phyloP scores from a whole-genome alignment of 2,797 vertebrate genomes.

The Eleutherodactylus coqui region DNA sequence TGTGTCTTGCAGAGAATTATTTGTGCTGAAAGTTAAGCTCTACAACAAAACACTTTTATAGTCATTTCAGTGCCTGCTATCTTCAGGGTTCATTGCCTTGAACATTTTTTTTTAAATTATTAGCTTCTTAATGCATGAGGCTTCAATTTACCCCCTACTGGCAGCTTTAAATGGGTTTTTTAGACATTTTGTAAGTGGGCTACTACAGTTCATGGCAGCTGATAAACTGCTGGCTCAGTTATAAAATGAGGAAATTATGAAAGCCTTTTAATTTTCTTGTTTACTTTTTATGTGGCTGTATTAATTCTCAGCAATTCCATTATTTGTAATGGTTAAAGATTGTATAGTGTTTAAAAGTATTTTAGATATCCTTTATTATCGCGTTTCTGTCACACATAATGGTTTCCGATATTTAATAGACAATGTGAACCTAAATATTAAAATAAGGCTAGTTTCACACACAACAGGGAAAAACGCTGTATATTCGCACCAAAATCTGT shows the following conservation, averaged over 20 bases:
- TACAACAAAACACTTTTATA: conserved; percentile 68
- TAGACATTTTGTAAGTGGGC: conserved; percentile 73
- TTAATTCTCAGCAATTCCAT: conserved; percentile 14
- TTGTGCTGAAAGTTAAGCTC: conserved; percentile 65
- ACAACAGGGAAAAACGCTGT: too few species aligned
- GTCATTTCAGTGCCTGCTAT: conserved; percentile 71
- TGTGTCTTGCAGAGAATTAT: conserved; percentile 55
- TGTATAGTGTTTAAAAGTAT: background rate
- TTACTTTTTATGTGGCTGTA: conserved; percentile 23
- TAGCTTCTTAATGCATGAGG: conserved; percentile 75
- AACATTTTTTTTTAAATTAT: conserved; percentile 79
- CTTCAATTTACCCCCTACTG: conserved; percentile 79
- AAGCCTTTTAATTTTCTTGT: conserved; percentile 47
- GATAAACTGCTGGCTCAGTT: conserved; percentile 59
- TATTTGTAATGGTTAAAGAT: conserved; percentile 4
- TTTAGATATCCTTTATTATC: background rate
- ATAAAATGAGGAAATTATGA: conserved; percentile 51
- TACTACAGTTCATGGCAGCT: conserved; percentile 59
- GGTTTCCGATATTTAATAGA: background rate
- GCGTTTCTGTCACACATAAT: background rate
- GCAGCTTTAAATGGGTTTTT: conserved; percentile 75
- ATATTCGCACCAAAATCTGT: too few species aligned
- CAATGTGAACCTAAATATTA: background rate
- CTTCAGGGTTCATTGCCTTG: conserved; percentile 76
- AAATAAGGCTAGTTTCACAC: too few species aligned